phyloP scores from a whole-genome alignment of 2,888 invertebrate species.

The Mycalesis mineus region DNA sequence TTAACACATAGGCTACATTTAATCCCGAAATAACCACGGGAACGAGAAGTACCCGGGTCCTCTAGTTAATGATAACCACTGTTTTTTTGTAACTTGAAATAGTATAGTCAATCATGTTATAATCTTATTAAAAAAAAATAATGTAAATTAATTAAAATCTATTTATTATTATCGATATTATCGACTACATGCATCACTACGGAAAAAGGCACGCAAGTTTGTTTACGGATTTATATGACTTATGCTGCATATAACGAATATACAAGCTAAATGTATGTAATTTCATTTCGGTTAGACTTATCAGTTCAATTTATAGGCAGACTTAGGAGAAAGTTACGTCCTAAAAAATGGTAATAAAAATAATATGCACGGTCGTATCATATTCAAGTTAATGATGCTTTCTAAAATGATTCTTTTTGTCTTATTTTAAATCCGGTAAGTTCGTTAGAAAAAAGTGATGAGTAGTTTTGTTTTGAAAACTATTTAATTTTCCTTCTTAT shows the following conservation, averaged over 20 bases:
- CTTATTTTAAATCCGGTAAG: neutral
- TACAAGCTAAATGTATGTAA: constrained; percentile 5
- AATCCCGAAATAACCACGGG: too few species aligned
- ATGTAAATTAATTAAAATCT: neutral
- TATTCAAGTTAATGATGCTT: neutral
- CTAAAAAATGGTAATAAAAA: neutral
- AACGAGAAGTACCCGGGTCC: too few species aligned
- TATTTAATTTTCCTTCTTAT: too few species aligned
- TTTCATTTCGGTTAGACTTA: constrained; percentile 6
- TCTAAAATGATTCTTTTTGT: neutral
- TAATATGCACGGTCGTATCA: neutral
- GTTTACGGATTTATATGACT: constrained; percentile 20
- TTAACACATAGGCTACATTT: too few species aligned
- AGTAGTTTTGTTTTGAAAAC: too few species aligned
- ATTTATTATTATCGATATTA: neutral
- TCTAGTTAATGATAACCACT: too few species aligned
- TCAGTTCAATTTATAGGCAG: neutral
- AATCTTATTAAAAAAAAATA: neutral
- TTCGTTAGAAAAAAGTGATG: too few species aligned
- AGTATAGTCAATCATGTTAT: neutral
- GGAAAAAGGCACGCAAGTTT: constrained; percentile 17
- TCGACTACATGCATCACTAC: constrained; percentile 12
- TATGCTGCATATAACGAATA: constrained; percentile 8
- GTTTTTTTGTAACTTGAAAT: too few species aligned
- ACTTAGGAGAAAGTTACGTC: constrained; percentile 5